Evolutionary conservation across 2,888 invertebrate species (phyloP), one percentile per base, ranked within the genome.

Genomic region (Xestoiulus laeticollis): DNA sequence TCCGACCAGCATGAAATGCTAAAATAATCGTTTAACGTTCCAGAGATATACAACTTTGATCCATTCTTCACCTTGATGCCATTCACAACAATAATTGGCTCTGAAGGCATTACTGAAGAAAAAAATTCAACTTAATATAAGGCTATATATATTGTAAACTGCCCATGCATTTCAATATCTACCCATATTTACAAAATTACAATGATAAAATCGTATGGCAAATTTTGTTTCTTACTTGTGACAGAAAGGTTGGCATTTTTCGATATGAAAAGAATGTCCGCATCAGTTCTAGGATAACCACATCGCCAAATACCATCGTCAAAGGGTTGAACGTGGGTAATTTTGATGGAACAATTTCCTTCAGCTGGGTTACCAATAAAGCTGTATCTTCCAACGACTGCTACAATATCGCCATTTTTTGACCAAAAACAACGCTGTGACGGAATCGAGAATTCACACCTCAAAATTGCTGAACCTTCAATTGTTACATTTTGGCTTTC

Each of bases 261-360:
- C 6, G 38, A 84, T 32, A 10, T 12, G 33, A 84, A 19, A 0
- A 33, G 19, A 0, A 6, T n/a, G 19, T 32, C 22, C 38, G 84
- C 30, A 85, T 48, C 48, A 5, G 85, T 85, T 85, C 48, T 16
- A 43, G 85, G 85, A 43, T 85, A 44, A 44, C 48, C 48, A 30
- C 85, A 85, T 4, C 30, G 33, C 85, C 85, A 85, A 4, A 16
- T 8, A 5, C 85, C 85, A 26, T 85, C 43, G 48, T 85, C 85
- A 43, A 48, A 43, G 16, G 4, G 85, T 43, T 26, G 33, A 19
- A 26, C 85, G 16, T 85, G 6, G 8, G 44, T 10, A 85, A 85
- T 85, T 44, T 44, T 30, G 43, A 85, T 85, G 38, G 85, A 85
- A n/a, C 85, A 85, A 22, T 85, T 85, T 44, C 85, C 85, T 16